These are phyloP conservation scores for Trissoscelio sp. DNA, from an alignment of 2,888 invertebrate genomes.

Conservation along the genomic window DNA sequence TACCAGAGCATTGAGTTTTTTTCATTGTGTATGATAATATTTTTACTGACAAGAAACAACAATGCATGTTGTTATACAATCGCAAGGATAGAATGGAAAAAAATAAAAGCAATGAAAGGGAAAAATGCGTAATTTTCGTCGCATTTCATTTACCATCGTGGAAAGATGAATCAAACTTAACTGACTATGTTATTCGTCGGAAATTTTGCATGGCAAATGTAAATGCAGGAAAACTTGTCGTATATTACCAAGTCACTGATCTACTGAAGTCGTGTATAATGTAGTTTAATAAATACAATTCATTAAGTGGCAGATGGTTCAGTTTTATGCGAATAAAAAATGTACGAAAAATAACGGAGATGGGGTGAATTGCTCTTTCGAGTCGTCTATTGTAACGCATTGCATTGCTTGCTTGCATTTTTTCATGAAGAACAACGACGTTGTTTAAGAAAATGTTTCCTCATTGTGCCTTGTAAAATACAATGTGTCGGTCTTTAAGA, in stretches of 20 bases:
- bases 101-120: slow-evolving; percentile 5
- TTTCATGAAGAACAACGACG: slow-evolving; percentile 49
- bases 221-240: slow-evolving; percentile 22
- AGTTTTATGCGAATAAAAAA: slow-evolving; percentile 14
- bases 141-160: slow-evolving; percentile 37
- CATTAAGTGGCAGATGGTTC: slow-evolving; percentile 47
- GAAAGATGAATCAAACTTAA: slow-evolving; percentile 28
- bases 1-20: slow-evolving; percentile 6
- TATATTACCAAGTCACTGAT: neutral
- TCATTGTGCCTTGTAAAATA: slow-evolving; percentile 42
- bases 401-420: slow-evolving; percentile 47
- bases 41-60: slow-evolving; percentile 31
- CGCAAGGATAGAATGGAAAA: neutral
- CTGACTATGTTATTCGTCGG: slow-evolving; percentile 7
- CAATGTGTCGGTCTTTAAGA: slow-evolving; percentile 50
- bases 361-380: slow-evolving; percentile 16
- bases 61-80: slow-evolving; percentile 13
- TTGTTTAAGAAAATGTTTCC: slow-evolving; percentile 43
- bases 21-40: slow-evolving; percentile 20
- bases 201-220: slow-evolving; percentile 20
- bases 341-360: neutral
- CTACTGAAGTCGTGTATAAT: slow-evolving; percentile 6
- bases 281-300: slow-evolving; percentile 55
- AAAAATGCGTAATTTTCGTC: slow-evolving; percentile 23
- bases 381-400: slow-evolving; percentile 20